Evolutionary conservation across 2,888 invertebrate genomes (phyloP), one percentile per base, ranked within the genome.

Genomic region (Trissolcus brochymenae): DNA sequence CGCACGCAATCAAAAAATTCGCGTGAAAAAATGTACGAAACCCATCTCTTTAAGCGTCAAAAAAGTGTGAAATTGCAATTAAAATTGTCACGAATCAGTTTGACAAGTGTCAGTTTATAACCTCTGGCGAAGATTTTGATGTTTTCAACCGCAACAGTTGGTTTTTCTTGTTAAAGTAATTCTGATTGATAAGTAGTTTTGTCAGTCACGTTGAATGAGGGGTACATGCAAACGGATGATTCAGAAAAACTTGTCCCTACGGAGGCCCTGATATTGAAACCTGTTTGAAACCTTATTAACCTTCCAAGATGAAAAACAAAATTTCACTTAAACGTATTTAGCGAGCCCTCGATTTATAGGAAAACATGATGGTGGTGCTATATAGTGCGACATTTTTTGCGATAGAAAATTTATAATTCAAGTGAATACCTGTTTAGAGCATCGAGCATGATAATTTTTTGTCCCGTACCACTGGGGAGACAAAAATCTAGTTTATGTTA

Each of bases 21-120:
- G 35, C n/a, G 14, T 46, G 46, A 43, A 43, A 43, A 13, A 14
- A 43, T 43, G 43, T 43, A n/a, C 3, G 0, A 43, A 4, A 43
- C 6, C 4, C 43, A 43, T 13, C 43, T 43, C 13, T 43, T n/a
- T n/a, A 2, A 14, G 46, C 11, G 14, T 16, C 46, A 3, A 16
- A 46, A 46, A 16, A n/a, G 46, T 16, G 46, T 46, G 16, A 46
- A 14, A 46, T 46, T n/a, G 46, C 46, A 46, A 46, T 46, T 46
- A 16, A 16, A 46, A 46, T 16, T 16, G 16, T 16, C 46, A 46
- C 7, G 46, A 46, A 46, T 46, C 16, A n/a, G n/a, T 16, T 16
- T 46, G 46, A 46, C 46, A 46, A 46, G 46, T 46, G 46, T 46
- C 16, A 46, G 11, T 46, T 46, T 46, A n/a, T n/a, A 46, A n/a